phyloP scores from a whole-genome alignment of 2,113 vertebrate species.

The Oxyruncus cristatus region DNA sequence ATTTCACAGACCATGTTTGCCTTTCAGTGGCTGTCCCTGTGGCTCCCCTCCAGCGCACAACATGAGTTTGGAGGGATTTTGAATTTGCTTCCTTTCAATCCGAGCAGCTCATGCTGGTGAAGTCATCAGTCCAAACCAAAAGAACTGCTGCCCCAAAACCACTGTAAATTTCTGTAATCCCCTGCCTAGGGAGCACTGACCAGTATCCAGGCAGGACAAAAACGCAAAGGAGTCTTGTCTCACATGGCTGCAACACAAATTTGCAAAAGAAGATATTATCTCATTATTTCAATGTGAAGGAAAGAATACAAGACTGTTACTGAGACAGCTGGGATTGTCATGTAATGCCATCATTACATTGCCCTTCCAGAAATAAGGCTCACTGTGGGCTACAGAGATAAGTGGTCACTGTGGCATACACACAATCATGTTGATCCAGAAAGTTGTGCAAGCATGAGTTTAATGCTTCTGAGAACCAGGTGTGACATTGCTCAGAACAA shows the following conservation, averaged over 20 bases:
- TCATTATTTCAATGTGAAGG: background rate
- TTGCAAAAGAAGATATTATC: background rate
- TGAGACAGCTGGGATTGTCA: background rate
- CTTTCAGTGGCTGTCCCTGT: background rate
- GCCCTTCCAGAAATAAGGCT: background rate
- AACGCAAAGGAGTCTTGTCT: background rate
- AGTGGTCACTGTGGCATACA: background rate
- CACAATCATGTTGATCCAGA: background rate
- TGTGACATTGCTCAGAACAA: background rate
- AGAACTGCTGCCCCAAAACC: background rate
- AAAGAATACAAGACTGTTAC: background rate
- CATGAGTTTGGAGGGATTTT: background rate
- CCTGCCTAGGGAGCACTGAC: background rate
- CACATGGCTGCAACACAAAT: background rate
- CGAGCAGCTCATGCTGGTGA: background rate
- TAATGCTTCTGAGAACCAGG: background rate
- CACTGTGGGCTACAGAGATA: background rate
- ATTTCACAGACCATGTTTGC: background rate
- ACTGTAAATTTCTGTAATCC: background rate
- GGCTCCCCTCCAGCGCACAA: background rate
- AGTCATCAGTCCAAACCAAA: background rate
- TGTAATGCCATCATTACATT: background rate
- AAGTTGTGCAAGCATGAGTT: fast-evolving
- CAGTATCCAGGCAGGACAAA: background rate
- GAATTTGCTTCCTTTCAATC: background rate